Evolutionary conservation across 2,113 vertebrate genomes (phyloP), one percentile per base, ranked within the genome.

Genomic region (Pipa parva): DNA sequence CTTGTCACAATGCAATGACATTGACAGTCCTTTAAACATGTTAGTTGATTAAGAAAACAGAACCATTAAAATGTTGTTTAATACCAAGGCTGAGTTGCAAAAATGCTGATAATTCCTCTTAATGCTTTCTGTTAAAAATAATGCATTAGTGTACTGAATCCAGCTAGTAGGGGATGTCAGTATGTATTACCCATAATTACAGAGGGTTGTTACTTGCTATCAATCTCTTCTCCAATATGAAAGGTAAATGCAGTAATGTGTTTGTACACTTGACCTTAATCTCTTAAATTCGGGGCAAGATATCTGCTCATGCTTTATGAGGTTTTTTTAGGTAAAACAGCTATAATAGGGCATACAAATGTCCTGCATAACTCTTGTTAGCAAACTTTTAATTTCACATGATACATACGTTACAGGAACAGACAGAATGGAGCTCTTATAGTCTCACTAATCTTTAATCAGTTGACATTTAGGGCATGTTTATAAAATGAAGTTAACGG

Each of bases 1-100:
- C 66, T 58, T 39, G 15, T 70, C 66, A 70, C 49, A 61, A 61
- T 61, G 58, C 66, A n/a, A 20, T 60, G 65, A 60, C 56, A 60
- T 49, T 39, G 46, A 39, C 25, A 61, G 61, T 61, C 61, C 45
- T 45, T 61, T 59, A 61, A 33, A 20, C 11, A 18, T 61, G 25
- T 52, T 58, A 61, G 54, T 70, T 55, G 52, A 61, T 61, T 61
- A 61, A 60, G 48, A 54, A 54, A 68, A 61, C 46, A 70, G 2
- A 54, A 28, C 37, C 52, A 28, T 26, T 31, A 49, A 70, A 54
- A 70, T 70, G 24, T 54, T 54, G 24, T 54, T 25, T 54, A 68
- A 68, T 20, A 26, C 22, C 39, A 18, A 25, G 9, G 50, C 1
- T 21, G 46, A 37, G n/a, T 22, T 39, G 28, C 10, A 18, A 3